phyloP scores from a whole-genome alignment of 2,888 invertebrate species.

The Zaprionus lineosus region DNA sequence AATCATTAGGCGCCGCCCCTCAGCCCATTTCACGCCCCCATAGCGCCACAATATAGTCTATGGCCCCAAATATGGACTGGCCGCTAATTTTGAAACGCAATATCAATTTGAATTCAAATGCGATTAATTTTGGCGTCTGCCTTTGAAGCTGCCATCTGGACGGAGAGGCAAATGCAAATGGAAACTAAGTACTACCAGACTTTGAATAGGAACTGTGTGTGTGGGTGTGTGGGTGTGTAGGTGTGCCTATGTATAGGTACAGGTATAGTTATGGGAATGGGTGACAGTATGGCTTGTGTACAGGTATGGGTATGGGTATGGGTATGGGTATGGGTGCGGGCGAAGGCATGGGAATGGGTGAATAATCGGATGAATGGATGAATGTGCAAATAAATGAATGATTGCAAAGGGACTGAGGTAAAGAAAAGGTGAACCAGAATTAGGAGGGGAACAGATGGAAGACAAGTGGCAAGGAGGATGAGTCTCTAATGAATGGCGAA shows the following conservation, averaged over 20 bases:
- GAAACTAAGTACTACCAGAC: constrained; percentile 11
- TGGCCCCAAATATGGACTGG: constrained; percentile 20
- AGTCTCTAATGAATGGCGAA: constrained; percentile 36
- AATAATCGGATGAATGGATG: too few relatives aligned
- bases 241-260: background rate
- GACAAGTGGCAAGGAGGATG: too few relatives aligned
- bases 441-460: too few relatives aligned
- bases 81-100: constrained; percentile 47
- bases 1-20: background rate
- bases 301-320: background rate
- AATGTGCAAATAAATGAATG: too few relatives aligned
- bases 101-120: constrained; percentile 62
- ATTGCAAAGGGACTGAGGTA: too few relatives aligned
- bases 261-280: background rate
- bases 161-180: constrained; percentile 20
- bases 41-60: too few relatives aligned
- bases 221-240: too few relatives aligned
- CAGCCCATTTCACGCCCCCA: background rate
- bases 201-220: constrained; percentile 11
- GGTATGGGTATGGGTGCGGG: background rate
- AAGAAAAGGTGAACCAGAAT: too few relatives aligned
- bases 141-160: constrained; percentile 57
- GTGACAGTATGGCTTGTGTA: background rate
- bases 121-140: constrained; percentile 62
- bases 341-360: too few relatives aligned